These are phyloP conservation scores for Pammene fasciana DNA, from an alignment of 2,888 invertebrate species.

Conservation along the genomic window DNA sequence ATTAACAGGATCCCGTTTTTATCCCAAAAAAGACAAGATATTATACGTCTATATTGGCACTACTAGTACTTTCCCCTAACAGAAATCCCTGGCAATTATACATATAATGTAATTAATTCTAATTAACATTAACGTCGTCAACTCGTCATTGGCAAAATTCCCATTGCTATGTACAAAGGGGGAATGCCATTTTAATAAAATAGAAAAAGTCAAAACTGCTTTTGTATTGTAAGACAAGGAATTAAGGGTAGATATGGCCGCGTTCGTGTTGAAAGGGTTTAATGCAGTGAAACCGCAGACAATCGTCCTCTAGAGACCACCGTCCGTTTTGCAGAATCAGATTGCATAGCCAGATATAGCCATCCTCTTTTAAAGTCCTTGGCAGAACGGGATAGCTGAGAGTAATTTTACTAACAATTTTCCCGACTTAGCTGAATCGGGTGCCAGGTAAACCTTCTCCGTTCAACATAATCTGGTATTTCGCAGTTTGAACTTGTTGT, in stretches of 20 bases:
- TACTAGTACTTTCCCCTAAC: no score
- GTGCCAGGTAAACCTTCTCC: conserved; percentile 21
- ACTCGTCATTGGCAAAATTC: no score
- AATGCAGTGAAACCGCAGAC: conserved; percentile 65
- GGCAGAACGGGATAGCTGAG: conserved; percentile 24
- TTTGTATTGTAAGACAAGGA: conserved; percentile 34
- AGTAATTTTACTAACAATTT: conserved; percentile 23
- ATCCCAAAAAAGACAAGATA: no score
- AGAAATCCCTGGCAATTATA: no score
- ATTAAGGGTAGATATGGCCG: conserved; percentile 44
- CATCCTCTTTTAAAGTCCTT: conserved; percentile 24
- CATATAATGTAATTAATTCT: no score
- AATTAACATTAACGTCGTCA: no score
- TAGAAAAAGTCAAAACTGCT: conserved; percentile 27
- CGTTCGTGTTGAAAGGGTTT: conserved; percentile 64
- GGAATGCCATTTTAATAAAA: no score
- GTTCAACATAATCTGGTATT: conserved; percentile 36
- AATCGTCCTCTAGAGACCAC: conserved; percentile 58
- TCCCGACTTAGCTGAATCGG: conserved; percentile 28
- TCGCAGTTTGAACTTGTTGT: conserved; percentile 33
- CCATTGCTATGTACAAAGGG: no score
- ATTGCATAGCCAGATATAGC: conserved; percentile 53
- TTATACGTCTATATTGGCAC: no score
- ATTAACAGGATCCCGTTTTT: no score
- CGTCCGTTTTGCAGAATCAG: conserved; percentile 48